Evolutionary conservation across 2,113 vertebrate genomes (phyloP), one percentile per base, ranked within the genome.

Genomic region (Leiothrix lutea): DNA sequence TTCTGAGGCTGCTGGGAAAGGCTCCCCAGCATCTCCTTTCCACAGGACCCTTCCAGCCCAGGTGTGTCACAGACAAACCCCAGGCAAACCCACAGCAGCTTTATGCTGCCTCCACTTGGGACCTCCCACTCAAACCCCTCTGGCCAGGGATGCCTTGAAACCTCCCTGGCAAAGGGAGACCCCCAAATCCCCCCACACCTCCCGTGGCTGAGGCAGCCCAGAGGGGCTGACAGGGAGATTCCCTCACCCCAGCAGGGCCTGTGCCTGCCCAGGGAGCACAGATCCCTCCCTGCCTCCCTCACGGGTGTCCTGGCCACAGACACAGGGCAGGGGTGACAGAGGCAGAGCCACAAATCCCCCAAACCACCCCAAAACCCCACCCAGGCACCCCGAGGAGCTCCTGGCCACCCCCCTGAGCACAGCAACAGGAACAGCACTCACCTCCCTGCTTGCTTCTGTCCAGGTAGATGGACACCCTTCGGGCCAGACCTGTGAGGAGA

Each of bases 391-490:
- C 3, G 2, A 64, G 60, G 80, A 91, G 85, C 31, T 75, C 71
- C 85, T 90, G 56, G 79, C 92, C 94, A 64, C 80, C 82, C 23
- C 23, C 75, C 80, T 87, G 73, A 44, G 57, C 66, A 10, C 48
- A 72, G 92, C 62, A 93, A 90, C 28, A 83, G 93, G 73, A 96
- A 80, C 94, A 91, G 92, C 97, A 98, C 98, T 99, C 98, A 99
- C 98, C 98, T 98, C 99, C 99, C 98, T 99, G 99, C 85, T 99
- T 99, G 98, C 98, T 99, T 95, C 98, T 98, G 98, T 99, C 99
- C 97, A 99, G 99, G 97, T 98, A 98, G 98, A 99, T 98, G 95
- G 99, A 99, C 97, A 99, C 98, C 97, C 98, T 99, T 96, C 98
- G 97, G 97, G 99, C 98, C 97, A 99, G 98, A 98, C 99, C 99